phyloP scores from a whole-genome alignment of 2,113 vertebrate species.

The Tachysurus vachellii region DNA sequence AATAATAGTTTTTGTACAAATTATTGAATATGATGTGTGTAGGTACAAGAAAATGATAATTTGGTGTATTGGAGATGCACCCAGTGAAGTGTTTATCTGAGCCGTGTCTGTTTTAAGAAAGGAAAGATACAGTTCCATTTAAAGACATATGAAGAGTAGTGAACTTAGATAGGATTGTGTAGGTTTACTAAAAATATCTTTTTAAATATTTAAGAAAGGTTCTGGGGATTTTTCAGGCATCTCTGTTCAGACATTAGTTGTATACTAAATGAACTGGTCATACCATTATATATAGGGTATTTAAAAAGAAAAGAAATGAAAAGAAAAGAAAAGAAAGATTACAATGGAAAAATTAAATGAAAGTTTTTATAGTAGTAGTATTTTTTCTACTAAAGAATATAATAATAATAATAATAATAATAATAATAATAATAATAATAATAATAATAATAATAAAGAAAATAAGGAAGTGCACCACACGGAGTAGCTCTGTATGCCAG shows the following conservation, averaged over 20 bases:
- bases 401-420: neutral
- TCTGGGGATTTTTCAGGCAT: neutral
- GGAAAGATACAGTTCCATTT: neutral
- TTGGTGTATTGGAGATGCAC: neutral
- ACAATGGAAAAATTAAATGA: neutral
- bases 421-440: neutral
- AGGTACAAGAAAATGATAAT: slow-evolving; percentile 51
- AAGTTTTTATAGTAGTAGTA: neutral
- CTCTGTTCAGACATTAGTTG: neutral
- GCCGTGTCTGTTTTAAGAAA: slow-evolving; percentile 20
- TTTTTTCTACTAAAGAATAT: too few relatives aligned
- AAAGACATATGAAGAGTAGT: neutral
- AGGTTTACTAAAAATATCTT: neutral
- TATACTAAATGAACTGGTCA: neutral
- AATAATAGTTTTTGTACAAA: too few relatives aligned
- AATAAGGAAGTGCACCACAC: neutral
- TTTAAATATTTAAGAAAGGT: neutral
- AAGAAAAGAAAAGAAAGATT: neutral
- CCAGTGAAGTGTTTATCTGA: slow-evolving; percentile 31
- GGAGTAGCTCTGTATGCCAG: neutral
- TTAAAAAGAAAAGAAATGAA: neutral
- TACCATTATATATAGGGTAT: neutral
- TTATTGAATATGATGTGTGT: slow-evolving; percentile 24
- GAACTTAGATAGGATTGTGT: neutral
- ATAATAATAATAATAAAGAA: neutral